Percentiles rank a stretch among this genome's conserved stretches.
phyloP scores from a whole-genome alignment of 64 coral and sea anemone genomes.

The Stichodactyla mertensii region DNA sequence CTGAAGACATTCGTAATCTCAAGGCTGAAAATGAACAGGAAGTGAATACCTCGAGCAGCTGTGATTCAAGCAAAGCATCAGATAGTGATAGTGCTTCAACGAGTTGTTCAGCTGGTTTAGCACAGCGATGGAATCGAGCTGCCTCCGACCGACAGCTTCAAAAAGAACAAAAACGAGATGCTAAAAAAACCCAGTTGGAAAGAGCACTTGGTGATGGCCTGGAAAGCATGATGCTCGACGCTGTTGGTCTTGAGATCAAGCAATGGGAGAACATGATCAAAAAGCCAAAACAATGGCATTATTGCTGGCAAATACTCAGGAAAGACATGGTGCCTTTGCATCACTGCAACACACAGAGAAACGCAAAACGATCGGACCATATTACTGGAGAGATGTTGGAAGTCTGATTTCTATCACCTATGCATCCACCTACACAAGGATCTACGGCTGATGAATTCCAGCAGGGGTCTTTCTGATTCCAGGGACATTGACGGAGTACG shows the following conservation, averaged over 20 bases:
- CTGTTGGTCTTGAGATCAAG: conserved; percentile 44
- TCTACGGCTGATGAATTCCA: no score
- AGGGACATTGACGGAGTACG: no score
- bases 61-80: not conserved
- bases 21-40: not conserved
- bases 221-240: conserved; percentile 42
- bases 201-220: not conserved
- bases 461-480: no score
- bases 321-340: conserved; percentile 45
- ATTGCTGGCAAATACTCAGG: conserved; percentile 60
- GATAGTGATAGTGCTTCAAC: not conserved
- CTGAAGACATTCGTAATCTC: not conserved
- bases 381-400: no score
- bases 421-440: no score
- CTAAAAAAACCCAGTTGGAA: not conserved
- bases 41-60: not conserved
- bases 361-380: no score
- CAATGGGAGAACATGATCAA: conserved; percentile 51
- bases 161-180: not conserved
- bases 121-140: not conserved
- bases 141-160: not conserved
- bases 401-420: no score
- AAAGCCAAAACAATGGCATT: conserved; percentile 56
- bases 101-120: not conserved
- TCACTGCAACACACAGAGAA: conserved; percentile 1